Percentiles rank a stretch among this genome's conserved stretches.
Evolutionary conservation across 1,140 invertebrate species (phyloP).

Genomic region (Drosophila auraria): DNA sequence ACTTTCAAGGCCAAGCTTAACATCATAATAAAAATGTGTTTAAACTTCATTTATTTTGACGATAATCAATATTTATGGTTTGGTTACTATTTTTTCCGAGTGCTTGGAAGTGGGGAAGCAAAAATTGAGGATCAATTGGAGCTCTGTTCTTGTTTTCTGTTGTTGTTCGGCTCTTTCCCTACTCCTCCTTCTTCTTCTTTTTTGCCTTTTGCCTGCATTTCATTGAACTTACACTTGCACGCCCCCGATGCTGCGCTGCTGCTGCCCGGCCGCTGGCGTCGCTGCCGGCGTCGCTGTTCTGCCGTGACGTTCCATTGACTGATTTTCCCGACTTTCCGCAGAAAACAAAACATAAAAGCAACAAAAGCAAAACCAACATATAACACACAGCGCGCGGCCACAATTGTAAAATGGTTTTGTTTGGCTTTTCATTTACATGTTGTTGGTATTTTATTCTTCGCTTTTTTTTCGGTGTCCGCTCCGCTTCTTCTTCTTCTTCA

Average conservation of each 20-base stretch:
- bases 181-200: neutral
- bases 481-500: constrained; percentile 20
- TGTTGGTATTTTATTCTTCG: constrained; percentile 34
- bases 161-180: constrained; percentile 6
- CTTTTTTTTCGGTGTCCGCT: constrained; percentile 17
- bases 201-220: constrained; percentile 15
- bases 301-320: constrained; percentile 80
- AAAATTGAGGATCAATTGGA: constrained; percentile 9
- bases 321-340: constrained; percentile 64
- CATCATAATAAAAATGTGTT: no score
- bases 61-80: neutral
- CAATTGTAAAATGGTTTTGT: constrained; percentile 74
- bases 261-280: constrained; percentile 3
- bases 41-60: neutral
- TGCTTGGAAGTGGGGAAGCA: neutral
- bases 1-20: neutral
- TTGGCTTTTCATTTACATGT: constrained; percentile 77
- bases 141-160: constrained; percentile 3
- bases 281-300: constrained; percentile 33
- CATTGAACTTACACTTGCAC: constrained; percentile 34
- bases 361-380: constrained; percentile 46
- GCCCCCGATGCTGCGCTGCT: constrained; percentile 31
- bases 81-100: neutral
- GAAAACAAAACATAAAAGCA: constrained; percentile 39
- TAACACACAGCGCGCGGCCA: constrained; percentile 37